Evolutionary conservation across 2,113 vertebrate genomes (phyloP).

Genomic region (Etia nguti): DNA sequence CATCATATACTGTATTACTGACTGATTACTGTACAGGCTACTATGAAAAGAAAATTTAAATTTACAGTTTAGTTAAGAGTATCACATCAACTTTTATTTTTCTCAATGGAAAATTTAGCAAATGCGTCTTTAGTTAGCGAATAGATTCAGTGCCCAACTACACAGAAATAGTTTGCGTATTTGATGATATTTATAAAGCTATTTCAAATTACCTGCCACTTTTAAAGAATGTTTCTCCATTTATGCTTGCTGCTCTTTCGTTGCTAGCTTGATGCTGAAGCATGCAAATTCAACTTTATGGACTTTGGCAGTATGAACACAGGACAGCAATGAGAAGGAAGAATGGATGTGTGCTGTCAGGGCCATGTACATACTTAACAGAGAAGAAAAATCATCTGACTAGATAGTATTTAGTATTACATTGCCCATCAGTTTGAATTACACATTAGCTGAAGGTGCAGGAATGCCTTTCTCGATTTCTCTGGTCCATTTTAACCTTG

Average conservation of each 20-base stretch:
- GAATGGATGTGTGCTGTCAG: not conserved
- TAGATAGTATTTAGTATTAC: not conserved
- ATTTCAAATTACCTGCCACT: not conserved
- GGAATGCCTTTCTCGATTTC: not conserved
- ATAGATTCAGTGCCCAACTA: not conserved
- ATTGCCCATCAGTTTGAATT: not conserved
- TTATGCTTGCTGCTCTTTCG: not conserved
- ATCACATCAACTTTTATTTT: not conserved
- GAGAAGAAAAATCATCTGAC: not conserved
- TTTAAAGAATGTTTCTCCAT: not conserved
- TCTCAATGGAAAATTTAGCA: not conserved
- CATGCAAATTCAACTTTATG: not conserved
- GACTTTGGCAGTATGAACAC: not conserved
- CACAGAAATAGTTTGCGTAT: not conserved
- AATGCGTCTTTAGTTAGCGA: not conserved
- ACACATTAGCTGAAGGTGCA: not conserved
- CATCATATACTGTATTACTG: not conserved
- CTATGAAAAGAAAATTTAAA: not conserved
- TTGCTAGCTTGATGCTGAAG: not conserved
- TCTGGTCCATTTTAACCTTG: not conserved
- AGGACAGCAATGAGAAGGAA: not conserved
- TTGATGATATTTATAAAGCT: not conserved
- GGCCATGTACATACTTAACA: not conserved
- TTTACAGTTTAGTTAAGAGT: not conserved
- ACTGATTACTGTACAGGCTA: not conserved